Evolutionary conservation across 2,797 vertebrate genomes (phyloP), one percentile per base, ranked within the genome.

Genomic region (Cynopterus sphinx): DNA sequence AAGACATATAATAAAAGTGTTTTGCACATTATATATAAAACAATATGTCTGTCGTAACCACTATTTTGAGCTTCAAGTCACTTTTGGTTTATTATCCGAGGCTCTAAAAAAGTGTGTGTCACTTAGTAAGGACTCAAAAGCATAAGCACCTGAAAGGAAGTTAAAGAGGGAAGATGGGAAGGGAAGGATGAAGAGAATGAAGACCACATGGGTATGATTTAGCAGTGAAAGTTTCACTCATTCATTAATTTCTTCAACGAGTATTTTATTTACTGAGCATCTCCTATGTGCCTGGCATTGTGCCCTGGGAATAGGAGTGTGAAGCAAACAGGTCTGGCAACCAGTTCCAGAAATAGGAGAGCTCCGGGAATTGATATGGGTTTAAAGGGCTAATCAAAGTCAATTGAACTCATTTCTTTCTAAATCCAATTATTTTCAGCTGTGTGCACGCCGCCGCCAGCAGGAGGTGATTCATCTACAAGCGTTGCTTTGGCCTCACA

Each of bases 381-480:
- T 79, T 85, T 79, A 85, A 57, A 85, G 39, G 51, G 49, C 65
- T 79, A 46, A 89, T 89, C 65, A 53, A 83, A 88, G 53, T 89
- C 87, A 33, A 43, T 15, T 16, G 61, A 70, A 67, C 39, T 73
- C 21, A 49, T 55, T 87, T 70, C 74, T 96, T 51, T 81, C 51
- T 74, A 61, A 93, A 93, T 82, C 61, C 84, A 53, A 93, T 93
- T 70, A 82, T 82, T 87, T 87, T 63, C 3, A 3, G 36, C 51
- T 22, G 43, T 55, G 36, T 26, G 22, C 22, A 26, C 3, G 10
- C 51, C 77, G 78, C 51, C 70, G 33, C 22, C 67, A 13, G 68
- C 67, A 63, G 41, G 39, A 31, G 36, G 12, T 63, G 61, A 75
- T 41, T 90, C 74, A 46, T 74, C 51, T 17, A 5, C 12, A 36